These are phyloP conservation scores for Latrodectus elegans DNA, from an alignment of 2,888 invertebrate species.

Conservation along the genomic window DNA sequence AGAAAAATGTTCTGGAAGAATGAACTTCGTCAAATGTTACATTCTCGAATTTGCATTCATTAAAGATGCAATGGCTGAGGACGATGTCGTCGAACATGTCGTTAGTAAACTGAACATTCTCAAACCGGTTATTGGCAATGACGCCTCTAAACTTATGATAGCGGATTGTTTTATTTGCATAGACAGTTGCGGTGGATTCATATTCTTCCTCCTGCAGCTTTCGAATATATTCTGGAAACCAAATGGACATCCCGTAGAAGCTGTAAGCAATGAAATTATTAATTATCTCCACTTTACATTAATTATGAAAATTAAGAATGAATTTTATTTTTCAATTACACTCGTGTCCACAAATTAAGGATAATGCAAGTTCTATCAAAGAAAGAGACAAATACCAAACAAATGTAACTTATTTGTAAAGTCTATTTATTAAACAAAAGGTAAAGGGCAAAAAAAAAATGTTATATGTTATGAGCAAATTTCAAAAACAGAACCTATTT, in stretches of 20 bases:
- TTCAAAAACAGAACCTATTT: no score
- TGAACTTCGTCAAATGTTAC: constrained; percentile 83
- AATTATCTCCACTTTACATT: not conserved
- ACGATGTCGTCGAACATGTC: constrained; percentile 82
- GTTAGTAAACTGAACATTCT: constrained; percentile 79
- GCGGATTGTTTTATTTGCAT: constrained; percentile 75
- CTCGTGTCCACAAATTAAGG: no score
- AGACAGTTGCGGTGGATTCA: constrained; percentile 71
- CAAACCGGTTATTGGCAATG: constrained; percentile 81
- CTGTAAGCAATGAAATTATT: constrained; percentile 73
- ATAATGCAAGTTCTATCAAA: no score
- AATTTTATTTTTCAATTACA: no score
- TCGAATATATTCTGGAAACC: constrained; percentile 79
- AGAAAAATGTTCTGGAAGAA: constrained; percentile 82
- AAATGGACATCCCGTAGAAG: constrained; percentile 79
- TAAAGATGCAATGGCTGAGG: constrained; percentile 83
- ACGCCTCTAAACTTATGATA: constrained; percentile 78
- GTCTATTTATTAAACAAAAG: no score
- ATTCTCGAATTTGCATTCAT: constrained; percentile 82
- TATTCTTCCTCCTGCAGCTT: constrained; percentile 75
- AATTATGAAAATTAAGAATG: no score
- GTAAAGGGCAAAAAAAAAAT: no score
- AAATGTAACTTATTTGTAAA: no score
- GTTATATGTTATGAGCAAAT: no score
- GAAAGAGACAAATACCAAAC: no score